Evolutionary conservation across 2,113 vertebrate genomes (phyloP).

Genomic region (Perca fluviatilis): DNA sequence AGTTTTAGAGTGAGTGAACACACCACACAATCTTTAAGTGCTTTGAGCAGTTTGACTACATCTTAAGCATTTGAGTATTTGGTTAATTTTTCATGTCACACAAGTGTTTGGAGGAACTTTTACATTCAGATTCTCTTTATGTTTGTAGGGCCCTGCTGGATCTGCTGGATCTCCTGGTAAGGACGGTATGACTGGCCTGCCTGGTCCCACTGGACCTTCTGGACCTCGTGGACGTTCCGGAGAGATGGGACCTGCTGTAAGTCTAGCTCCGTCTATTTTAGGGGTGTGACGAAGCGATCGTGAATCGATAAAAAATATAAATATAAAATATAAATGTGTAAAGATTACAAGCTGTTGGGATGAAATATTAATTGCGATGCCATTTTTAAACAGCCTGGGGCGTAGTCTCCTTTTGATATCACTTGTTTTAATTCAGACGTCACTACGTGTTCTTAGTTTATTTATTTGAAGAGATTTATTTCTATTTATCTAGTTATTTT

Average conservation of each 20-base stretch:
- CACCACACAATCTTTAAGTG: neutral
- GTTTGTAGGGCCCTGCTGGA: constrained; percentile 90
- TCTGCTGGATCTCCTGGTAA: constrained; percentile 92
- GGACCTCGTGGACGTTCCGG: constrained; percentile 97
- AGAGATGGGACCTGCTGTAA: constrained; percentile 93
- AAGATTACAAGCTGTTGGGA: no score
- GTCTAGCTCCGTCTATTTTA: constrained; percentile 57
- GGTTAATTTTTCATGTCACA: neutral
- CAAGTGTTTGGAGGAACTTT: neutral
- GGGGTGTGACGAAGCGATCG: no score
- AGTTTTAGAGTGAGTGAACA: no score
- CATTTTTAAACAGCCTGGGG: no score
- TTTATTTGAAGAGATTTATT: no score
- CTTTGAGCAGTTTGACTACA: constrained; percentile 1
- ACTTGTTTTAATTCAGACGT: no score
- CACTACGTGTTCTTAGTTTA: no score
- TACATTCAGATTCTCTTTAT: constrained; percentile 1
- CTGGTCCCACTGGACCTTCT: constrained; percentile 95
- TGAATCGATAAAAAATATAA: no score
- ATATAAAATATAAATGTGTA: no score
- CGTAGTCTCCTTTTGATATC: no score
- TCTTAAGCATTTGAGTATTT: constrained; percentile 16
- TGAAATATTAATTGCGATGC: no score
- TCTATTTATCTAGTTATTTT: no score
- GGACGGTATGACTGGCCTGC: constrained; percentile 94